Conservation (phyloP, 2,113 vertebrate species). For the Ochotona curzoniae region DNA sequence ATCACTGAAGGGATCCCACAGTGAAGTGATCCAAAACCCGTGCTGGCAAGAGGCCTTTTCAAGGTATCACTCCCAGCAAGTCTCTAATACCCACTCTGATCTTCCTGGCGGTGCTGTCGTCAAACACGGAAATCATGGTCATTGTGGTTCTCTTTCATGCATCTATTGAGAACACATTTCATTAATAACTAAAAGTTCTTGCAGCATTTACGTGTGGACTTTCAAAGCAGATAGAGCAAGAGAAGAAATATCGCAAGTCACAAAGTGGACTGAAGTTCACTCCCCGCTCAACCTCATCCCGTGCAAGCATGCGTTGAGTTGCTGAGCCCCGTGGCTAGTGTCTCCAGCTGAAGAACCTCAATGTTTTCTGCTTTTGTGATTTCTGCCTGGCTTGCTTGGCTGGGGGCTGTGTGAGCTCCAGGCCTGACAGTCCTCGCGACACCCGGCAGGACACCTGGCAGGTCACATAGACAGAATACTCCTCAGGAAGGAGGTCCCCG, state of each 20-base stretch:
- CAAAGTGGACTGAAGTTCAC: too few relatives aligned
- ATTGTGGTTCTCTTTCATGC: background rate
- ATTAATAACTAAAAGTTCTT: conserved; percentile 28
- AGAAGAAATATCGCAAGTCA: background rate
- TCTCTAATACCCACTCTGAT: background rate
- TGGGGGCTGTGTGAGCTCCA: too few relatives aligned
- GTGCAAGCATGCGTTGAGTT: background rate
- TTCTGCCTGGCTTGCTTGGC: too few relatives aligned
- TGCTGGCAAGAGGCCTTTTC: background rate
- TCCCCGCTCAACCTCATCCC: background rate
- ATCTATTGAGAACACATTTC: background rate
- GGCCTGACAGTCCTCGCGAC: too few relatives aligned
- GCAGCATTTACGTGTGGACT: background rate
- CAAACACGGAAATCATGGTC: background rate
- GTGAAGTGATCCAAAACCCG: too few relatives aligned
- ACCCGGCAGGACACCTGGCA: too few relatives aligned
- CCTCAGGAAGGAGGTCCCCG: too few relatives aligned
- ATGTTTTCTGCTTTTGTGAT: too few relatives aligned
- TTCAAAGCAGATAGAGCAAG: background rate
- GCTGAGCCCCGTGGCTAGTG: accelerated
- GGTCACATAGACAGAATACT: too few relatives aligned
- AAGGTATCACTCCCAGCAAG: accelerated
- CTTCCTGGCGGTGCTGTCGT: background rate
- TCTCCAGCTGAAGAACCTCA: background rate
- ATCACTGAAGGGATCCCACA: background rate